Conservation (phyloP, 2,888 invertebrate species). For the Patella pellucida region DNA sequence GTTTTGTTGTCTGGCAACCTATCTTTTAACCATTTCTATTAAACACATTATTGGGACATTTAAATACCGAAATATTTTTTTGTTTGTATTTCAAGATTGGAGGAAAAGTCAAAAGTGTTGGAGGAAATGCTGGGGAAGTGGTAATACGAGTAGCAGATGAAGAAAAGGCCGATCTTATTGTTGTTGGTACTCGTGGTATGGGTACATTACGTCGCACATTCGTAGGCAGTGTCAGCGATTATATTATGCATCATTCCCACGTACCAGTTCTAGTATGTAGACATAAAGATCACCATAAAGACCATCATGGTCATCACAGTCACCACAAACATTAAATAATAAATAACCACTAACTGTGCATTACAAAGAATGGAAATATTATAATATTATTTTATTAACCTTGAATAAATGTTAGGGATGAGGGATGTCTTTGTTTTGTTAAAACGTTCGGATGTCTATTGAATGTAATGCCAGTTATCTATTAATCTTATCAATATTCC, state of each 20-base stretch:
- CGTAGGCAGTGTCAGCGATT: slow-evolving; percentile 4
- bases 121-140: slow-evolving; percentile 1
- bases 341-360: neutral
- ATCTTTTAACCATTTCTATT: too few species aligned
- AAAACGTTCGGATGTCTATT: too few species aligned
- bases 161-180: neutral
- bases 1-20: too few species aligned
- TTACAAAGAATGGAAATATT: too few species aligned
- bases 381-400: too few species aligned
- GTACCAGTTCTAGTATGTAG: slow-evolving; percentile 6
- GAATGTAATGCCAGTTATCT: too few species aligned
- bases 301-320: neutral
- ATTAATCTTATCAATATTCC: too few species aligned
- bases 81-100: neutral
- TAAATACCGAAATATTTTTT: too few species aligned
- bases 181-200: slow-evolving; percentile 7
- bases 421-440: too few species aligned
- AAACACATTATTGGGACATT: too few species aligned
- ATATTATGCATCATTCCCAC: slow-evolving; percentile 3
- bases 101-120: neutral
- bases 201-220: neutral
- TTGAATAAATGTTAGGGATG: too few species aligned
- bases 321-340: neutral
- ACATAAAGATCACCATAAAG: slow-evolving; percentile 9
- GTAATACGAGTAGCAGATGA: neutral